Evolutionary conservation across 2,113 vertebrate genomes (phyloP).

Genomic region (Ondatra zibethicus): DNA sequence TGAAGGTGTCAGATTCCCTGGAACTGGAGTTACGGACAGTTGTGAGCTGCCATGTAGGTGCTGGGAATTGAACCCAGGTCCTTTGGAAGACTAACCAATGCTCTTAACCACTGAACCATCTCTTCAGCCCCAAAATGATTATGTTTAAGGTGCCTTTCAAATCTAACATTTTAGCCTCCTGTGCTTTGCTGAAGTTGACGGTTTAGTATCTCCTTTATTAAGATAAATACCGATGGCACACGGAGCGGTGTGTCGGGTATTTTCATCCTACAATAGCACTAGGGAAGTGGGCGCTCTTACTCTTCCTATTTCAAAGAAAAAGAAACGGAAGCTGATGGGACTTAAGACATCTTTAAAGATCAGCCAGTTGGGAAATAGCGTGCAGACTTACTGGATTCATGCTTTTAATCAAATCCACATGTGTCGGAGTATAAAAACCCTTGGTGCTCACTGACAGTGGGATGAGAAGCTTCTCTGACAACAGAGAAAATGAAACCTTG

Average conservation of each 20-base stretch:
- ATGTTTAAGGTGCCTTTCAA: background rate
- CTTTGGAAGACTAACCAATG: no score
- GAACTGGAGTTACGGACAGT: no score
- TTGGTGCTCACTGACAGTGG: background rate
- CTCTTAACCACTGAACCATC: no score
- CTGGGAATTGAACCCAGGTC: no score
- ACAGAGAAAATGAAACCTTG: conserved; percentile 16
- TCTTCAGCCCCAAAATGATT: background rate
- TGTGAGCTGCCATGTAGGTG: no score
- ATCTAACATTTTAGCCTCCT: conserved; percentile 12
- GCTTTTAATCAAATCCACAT: conserved; percentile 2
- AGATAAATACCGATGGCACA: background rate
- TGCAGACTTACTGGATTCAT: background rate
- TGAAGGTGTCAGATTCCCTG: no score
- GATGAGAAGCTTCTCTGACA: background rate
- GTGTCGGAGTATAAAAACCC: background rate
- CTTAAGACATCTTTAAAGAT: conserved; percentile 6
- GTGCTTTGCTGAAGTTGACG: conserved; percentile 20
- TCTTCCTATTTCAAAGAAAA: background rate
- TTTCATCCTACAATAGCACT: background rate
- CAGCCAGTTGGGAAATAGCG: background rate
- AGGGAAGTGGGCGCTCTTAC: background rate
- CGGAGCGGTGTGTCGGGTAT: background rate
- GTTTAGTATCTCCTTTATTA: background rate
- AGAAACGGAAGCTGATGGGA: background rate